A percentile compares a stretch with the other conserved stretches of the same genome.
Evolutionary conservation across 2,888 invertebrate species (phyloP).

Genomic region (Harpalus rufipes): DNA sequence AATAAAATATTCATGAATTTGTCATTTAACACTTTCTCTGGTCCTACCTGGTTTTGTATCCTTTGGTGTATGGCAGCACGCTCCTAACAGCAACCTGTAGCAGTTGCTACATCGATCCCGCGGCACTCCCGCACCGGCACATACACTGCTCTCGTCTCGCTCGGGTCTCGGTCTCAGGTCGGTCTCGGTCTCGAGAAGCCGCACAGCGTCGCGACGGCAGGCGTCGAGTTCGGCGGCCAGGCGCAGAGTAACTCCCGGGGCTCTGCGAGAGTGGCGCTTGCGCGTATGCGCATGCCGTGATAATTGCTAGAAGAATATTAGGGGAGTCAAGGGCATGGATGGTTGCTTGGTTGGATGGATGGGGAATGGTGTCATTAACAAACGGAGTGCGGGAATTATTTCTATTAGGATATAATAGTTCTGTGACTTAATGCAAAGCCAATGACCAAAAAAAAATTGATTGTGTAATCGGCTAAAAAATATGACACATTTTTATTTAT

Average conservation of each 20-base stretch:
- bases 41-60: too few relatives aligned
- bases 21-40: too few relatives aligned
- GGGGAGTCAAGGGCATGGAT: not conserved
- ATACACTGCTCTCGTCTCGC: not conserved
- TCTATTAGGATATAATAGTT: too few relatives aligned
- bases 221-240: conserved; percentile 55
- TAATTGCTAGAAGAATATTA: not conserved
- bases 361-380: too few relatives aligned
- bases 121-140: conserved; percentile 23
- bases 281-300: not conserved
- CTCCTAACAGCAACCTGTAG: conserved; percentile 58
- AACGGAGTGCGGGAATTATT: too few relatives aligned
- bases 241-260: conserved; percentile 65
- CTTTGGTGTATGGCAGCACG: too few relatives aligned
- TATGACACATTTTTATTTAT: too few relatives aligned
- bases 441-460: too few relatives aligned
- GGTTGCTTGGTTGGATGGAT: too few relatives aligned
- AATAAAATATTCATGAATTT: too few relatives aligned
- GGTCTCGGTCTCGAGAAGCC: conserved; percentile 71
- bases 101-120: conserved; percentile 56
- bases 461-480: too few relatives aligned
- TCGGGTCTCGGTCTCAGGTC: not conserved
- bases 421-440: too few relatives aligned
- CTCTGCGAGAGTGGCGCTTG: conserved; percentile 25
- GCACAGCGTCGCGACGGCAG: conserved; percentile 75